Base-by-base conservation (phyloP, 2,113 vertebrate species). In the Hepsetus odoe region DNA sequence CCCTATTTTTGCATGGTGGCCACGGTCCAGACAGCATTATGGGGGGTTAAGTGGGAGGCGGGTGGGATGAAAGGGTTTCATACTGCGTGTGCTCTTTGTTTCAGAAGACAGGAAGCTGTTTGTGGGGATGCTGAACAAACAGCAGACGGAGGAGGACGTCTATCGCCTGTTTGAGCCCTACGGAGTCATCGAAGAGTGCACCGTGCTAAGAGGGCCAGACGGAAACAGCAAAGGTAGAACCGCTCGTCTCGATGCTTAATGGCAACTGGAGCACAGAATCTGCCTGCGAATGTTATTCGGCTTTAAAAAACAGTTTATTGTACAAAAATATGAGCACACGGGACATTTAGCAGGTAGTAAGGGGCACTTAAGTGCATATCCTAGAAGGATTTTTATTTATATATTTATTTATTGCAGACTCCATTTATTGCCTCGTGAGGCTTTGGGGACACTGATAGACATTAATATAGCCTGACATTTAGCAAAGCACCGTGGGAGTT, bases 111-210 rank as follows among this genome's bases (percentile, higher is more conserved):
- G 93, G 93, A 94, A 99, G 93, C 92, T 99, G 91, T 99, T 99
- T 87, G 98, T 99, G 81, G 98, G 98, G 84, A 99, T 99, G 98
- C 93, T 99, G 89, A 98, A 97, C 91, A 99, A 99, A 91, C 97
- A 99, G 89, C 97, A 99, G 90, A 98, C 97, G 0, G 98, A 99
- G 89, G 97, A 99, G 82, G 98, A 99, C 1, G 97, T 99, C 76
- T 96, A 97, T 87, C 94, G 95, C 86, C 95, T 99, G 87, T 99
- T 99, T 72, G 96, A 99, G 92, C 96, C 98, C 4, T 99, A 98
- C 22, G 98, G 98, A 84, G 95, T 96, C 85, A 99, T 99, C 44
- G 98, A 99, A 75, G 98, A 99, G 87, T 99, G 97, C 91, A 99
- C 98, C 0, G 98, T 99, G 90, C 92, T 99, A 84, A 93, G 98